These are phyloP conservation scores for Thaumatotibia leucotreta DNA, from an alignment of 1,140 invertebrate species.

Conservation along the genomic window DNA sequence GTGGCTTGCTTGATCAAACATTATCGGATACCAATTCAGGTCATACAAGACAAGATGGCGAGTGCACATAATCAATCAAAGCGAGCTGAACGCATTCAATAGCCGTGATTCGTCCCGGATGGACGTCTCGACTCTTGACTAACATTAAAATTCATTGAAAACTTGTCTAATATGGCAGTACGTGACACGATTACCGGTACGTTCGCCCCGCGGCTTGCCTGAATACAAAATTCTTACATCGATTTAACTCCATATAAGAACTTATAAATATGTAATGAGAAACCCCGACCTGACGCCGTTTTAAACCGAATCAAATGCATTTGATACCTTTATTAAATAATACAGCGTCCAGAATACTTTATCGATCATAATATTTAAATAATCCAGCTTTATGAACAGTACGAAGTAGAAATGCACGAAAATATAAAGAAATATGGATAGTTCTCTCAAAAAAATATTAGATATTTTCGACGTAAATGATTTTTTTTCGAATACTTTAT, in stretches of 20 bases:
- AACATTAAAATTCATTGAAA: conserved; percentile 61
- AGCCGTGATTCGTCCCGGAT: conserved; percentile 15
- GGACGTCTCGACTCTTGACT: conserved; percentile 15
- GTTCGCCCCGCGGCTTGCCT: conserved; percentile 20
- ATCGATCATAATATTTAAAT: conserved; percentile 9
- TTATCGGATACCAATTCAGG: conserved; percentile 4
- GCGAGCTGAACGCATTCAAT: conserved; percentile 25
- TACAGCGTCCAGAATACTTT: background rate
- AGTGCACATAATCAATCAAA: conserved; percentile 35
- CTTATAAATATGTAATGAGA: conserved; percentile 36
- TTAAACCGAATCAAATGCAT: conserved; percentile 6
- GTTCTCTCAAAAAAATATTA: background rate
- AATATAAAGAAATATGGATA: background rate
- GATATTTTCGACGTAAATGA: no score
- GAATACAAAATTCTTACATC: conserved; percentile 42
- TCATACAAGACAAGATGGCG: background rate
- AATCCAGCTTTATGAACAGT: background rate
- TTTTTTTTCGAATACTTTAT: no score
- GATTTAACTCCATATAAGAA: conserved; percentile 32
- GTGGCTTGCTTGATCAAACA: background rate
- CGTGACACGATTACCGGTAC: conserved; percentile 37
- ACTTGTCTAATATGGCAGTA: conserved; percentile 47
- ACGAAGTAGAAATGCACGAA: background rate
- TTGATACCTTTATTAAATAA: conserved; percentile 27
- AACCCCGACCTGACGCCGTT: conserved; percentile 9